These are phyloP conservation scores for Griposia aprilina DNA, from an alignment of 2,888 invertebrate genomes.

Conservation along the genomic window DNA sequence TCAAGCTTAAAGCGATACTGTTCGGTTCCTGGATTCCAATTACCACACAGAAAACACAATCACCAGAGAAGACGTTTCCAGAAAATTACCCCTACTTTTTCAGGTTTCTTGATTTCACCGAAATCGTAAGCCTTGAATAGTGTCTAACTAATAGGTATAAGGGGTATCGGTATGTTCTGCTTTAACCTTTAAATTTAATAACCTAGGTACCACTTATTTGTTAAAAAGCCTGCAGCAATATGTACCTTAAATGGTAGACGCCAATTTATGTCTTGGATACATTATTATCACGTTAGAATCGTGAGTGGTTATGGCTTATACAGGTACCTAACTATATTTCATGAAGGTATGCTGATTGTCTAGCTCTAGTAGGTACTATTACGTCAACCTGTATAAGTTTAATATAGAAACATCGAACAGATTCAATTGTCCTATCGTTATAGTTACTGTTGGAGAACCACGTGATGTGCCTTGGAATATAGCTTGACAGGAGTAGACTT, in stretches of 20 bases:
- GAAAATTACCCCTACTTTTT: neutral
- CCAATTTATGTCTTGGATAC: conserved; percentile 55
- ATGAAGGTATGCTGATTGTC: conserved; percentile 25
- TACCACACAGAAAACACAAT: neutral
- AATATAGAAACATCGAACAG: neutral
- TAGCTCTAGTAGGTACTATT: neutral
- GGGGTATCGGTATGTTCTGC: conserved; percentile 26
- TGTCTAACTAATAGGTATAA: neutral
- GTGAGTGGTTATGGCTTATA: conserved; percentile 44
- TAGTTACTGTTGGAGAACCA: too few relatives aligned
- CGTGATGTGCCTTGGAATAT: neutral
- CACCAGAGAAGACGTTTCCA: neutral
- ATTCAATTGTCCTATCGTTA: conserved; percentile 9
- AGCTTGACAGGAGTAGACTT: neutral
- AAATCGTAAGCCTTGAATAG: conserved; percentile 6
- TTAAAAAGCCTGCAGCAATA: conserved; percentile 58
- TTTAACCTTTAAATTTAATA: conserved; percentile 57
- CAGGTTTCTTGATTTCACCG: neutral
- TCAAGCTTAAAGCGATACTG: neutral
- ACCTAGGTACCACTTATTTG: conserved; percentile 38
- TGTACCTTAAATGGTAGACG: conserved; percentile 51
- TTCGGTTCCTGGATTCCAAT: neutral
- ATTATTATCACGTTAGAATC: conserved; percentile 64
- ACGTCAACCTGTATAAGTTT: conserved; percentile 17
- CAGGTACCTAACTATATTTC: conserved; percentile 20